phyloP scores from a whole-genome alignment of 2,888 invertebrate genomes.

The Scelioninae gen. 2 region DNA sequence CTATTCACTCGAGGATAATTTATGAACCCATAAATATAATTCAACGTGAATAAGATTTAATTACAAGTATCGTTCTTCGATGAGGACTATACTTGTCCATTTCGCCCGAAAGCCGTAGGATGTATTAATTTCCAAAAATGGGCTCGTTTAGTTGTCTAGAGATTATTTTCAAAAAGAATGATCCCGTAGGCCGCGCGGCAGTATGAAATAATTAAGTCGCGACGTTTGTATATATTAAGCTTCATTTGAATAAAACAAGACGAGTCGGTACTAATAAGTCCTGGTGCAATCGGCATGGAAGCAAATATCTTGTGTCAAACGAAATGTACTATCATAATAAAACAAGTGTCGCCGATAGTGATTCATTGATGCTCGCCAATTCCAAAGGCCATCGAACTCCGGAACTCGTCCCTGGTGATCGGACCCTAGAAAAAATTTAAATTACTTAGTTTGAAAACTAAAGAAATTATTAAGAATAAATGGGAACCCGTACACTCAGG shows the following conservation, averaged over 20 bases:
- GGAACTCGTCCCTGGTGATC: constrained; percentile 49
- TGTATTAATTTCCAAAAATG: constrained; percentile 27
- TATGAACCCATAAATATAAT: too few relatives aligned
- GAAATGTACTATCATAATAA: constrained; percentile 71
- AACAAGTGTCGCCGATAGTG: constrained; percentile 68
- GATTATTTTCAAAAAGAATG: constrained; percentile 29
- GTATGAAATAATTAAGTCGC: constrained; percentile 54
- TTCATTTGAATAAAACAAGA: constrained; percentile 57
- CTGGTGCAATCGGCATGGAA: constrained; percentile 54
- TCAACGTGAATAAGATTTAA: too few relatives aligned
- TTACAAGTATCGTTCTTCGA: too few relatives aligned
- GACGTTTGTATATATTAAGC: constrained; percentile 56
- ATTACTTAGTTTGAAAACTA: too few relatives aligned
- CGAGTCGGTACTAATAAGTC: constrained; percentile 55
- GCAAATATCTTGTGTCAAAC: constrained; percentile 60
- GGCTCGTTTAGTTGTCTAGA: constrained; percentile 20
- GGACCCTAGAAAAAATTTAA: constrained; percentile 16
- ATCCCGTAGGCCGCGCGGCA: constrained; percentile 35
- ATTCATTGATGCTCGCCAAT: constrained; percentile 68
- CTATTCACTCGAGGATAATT: too few relatives aligned
- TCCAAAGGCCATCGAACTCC: constrained; percentile 68
- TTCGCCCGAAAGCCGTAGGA: too few relatives aligned
- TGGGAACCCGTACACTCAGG: too few relatives aligned
- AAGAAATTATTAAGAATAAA: too few relatives aligned
- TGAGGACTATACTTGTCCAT: too few relatives aligned